Evolutionary conservation across 23 tunicate genomes (phyloP).

Genomic region (Trididemnum clinides): DNA sequence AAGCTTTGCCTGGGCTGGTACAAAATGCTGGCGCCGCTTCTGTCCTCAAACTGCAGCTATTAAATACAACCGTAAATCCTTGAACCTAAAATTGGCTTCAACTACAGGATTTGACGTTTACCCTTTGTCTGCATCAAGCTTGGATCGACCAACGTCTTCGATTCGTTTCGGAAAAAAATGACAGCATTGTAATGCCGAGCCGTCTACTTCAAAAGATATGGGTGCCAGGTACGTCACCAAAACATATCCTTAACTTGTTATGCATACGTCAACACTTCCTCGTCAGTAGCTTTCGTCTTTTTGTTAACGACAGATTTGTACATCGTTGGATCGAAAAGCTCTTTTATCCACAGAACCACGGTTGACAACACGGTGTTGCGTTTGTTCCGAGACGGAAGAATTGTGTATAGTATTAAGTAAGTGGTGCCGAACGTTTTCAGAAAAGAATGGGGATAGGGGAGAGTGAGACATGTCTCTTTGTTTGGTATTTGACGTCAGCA

Average conservation of each 20-base stretch:
- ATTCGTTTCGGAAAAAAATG: conserved; percentile 3
- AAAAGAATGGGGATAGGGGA: too few relatives aligned
- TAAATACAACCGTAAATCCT: too few relatives aligned
- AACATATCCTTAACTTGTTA: too few relatives aligned
- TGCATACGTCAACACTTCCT: too few relatives aligned
- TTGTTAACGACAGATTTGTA: conserved; percentile 62
- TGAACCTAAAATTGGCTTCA: too few relatives aligned
- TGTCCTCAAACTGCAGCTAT: too few relatives aligned
- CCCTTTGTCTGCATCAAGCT: conserved; percentile 75
- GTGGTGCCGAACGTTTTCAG: too few relatives aligned
- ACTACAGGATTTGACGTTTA: conserved; percentile 84
- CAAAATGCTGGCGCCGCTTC: too few relatives aligned
- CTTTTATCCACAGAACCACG: conserved; percentile 72
- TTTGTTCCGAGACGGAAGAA: conserved; percentile 60
- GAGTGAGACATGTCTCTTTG: too few relatives aligned
- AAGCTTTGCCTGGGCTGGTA: too few relatives aligned
- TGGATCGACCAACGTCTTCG: conserved; percentile 81
- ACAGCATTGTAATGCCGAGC: conserved; percentile 86
- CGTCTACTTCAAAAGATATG: conserved; percentile 72
- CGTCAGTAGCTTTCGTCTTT: too few relatives aligned
- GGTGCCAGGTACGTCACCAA: conserved; percentile 73
- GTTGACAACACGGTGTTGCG: conserved; percentile 76
- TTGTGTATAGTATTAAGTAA: conserved; percentile 68
- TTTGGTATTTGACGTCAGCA: too few relatives aligned
- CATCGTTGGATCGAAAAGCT: conserved; percentile 87